phyloP scores from a whole-genome alignment of 2,113 vertebrate genomes.

The Saccopteryx leptura region DNA sequence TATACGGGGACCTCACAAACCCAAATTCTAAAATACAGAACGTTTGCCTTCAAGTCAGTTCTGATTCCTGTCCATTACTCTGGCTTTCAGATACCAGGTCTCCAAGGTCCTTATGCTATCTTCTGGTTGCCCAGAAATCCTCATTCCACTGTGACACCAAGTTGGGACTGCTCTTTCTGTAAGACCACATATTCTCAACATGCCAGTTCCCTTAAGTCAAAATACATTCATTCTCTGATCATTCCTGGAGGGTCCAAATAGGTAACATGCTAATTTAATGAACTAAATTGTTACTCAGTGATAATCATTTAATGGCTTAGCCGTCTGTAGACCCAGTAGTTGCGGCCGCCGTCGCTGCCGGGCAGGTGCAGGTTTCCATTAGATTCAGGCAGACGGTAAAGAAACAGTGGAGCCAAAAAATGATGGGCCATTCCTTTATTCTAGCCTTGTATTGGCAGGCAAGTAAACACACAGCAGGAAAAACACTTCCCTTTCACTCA shows the following conservation, averaged over 20 bases:
- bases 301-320: neutral
- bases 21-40: neutral
- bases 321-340: neutral
- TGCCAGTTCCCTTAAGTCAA: neutral
- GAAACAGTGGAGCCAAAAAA: too few species aligned
- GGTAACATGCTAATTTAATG: neutral
- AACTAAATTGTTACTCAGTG: neutral
- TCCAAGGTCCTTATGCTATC: neutral
- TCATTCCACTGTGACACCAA: neutral
- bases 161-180: neutral
- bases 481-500: too few species aligned
- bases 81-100: neutral
- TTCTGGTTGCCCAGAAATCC: neutral
- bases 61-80: constrained; percentile 6
- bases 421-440: too few species aligned
- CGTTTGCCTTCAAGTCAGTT: neutral
- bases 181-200: neutral
- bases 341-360: too few species aligned
- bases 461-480: too few species aligned
- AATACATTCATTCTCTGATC: constrained; percentile 17
- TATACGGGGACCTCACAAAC: neutral
- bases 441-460: too few species aligned
- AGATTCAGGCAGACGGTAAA: too few species aligned
- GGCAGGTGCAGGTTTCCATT: too few species aligned
- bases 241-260: neutral